phyloP scores from a whole-genome alignment of 2,888 invertebrate species.

The Vanessa cardui region DNA sequence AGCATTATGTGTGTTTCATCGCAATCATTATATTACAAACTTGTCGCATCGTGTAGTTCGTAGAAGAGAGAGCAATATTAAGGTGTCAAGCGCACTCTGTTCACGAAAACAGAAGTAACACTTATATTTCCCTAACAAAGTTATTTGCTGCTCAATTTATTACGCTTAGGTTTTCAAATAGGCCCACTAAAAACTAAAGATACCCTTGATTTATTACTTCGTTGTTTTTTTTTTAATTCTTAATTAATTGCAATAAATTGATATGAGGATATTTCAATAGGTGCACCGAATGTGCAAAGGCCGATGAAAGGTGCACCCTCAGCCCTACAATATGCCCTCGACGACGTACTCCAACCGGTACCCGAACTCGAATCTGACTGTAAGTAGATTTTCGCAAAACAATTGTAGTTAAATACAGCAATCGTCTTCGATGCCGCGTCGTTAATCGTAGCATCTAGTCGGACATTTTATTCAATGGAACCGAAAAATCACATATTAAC shows the following conservation, averaged over 20 bases:
- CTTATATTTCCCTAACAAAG: too few species aligned
- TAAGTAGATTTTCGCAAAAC: conserved; percentile 48
- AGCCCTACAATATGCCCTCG: conserved; percentile 64
- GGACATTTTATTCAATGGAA: conserved; percentile 4
- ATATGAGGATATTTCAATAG: conserved; percentile 43
- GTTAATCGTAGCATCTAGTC: background rate
- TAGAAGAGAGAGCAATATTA: too few species aligned
- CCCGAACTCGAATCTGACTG: conserved; percentile 69
- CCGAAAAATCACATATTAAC: too few species aligned
- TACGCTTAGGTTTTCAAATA: too few species aligned
- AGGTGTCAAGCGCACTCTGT: too few species aligned
- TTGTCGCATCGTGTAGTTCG: too few species aligned
- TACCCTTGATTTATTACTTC: too few species aligned
- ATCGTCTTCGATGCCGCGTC: background rate
- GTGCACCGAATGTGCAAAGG: conserved; percentile 58
- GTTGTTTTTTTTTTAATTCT: background rate
- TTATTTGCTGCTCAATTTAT: too few species aligned
- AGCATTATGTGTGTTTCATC: background rate
- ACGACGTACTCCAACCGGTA: conserved; percentile 63
- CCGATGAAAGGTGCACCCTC: conserved; percentile 51
- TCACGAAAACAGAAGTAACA: too few species aligned
- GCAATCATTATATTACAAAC: background rate
- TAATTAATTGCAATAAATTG: background rate
- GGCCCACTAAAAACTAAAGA: too few species aligned
- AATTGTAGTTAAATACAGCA: background rate